Evolutionary conservation across 2,888 invertebrate genomes (phyloP).

Genomic region (Biston stratarius): DNA sequence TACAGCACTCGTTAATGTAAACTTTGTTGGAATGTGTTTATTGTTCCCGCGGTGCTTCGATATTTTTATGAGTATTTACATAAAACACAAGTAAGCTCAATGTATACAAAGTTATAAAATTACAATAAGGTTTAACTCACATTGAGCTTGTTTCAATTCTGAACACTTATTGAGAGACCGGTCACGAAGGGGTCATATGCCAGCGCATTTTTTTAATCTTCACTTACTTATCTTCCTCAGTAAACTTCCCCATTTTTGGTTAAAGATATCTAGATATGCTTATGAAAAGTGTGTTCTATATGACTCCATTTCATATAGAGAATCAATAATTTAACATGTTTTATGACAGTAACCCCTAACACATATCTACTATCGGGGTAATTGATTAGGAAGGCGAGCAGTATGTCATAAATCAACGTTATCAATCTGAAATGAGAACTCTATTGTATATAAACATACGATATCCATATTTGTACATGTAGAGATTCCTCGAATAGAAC

Average conservation of each 20-base stretch:
- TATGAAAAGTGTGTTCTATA: no score
- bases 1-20: slow-evolving; percentile 19
- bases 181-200: no score
- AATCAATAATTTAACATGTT: not conserved
- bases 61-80: slow-evolving; percentile 15
- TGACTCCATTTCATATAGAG: no score
- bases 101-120: not conserved
- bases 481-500: no score
- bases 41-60: slow-evolving; percentile 13
- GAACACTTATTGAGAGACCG: no score
- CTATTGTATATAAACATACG: slow-evolving; percentile 70
- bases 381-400: slow-evolving; percentile 71
- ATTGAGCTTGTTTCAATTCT: no score
- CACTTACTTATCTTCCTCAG: no score
- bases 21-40: slow-evolving; percentile 22
- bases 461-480: not conserved
- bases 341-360: slow-evolving; percentile 4
- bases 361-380: slow-evolving; percentile 43
- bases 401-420: slow-evolving; percentile 73
- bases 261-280: no score
- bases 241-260: no score
- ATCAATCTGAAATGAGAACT: slow-evolving; percentile 70
- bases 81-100: not conserved
- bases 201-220: no score
- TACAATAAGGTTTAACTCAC: not conserved